Evolutionary conservation across 2,113 vertebrate species (phyloP), one percentile per base, ranked within the genome.

Genomic region (Mastomys coucha): DNA sequence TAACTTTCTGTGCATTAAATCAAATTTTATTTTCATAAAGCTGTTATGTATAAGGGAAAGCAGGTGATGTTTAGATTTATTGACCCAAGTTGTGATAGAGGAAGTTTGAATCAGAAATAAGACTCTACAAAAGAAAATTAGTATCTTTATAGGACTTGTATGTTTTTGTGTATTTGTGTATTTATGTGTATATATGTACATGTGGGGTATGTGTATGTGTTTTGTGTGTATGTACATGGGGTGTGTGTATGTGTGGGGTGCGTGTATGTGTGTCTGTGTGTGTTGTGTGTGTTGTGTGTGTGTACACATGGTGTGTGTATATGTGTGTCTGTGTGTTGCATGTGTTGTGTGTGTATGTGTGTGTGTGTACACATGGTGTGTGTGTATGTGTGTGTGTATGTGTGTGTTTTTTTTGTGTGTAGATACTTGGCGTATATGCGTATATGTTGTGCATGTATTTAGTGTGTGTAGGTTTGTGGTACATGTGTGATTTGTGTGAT

Each of bases 11-110:
- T 95, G 56, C 91, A 73, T 14, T 60, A 60, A 39, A 14, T 60
- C 2, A n/a, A 60, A 7, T 84, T 69, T 80, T 63, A 42, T 63
- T 91, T 90, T 88, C 72, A 60, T 49, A 95, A 94, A 82, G 89
- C 72, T 75, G n/a, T 14, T 60, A 87, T n/a, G 45, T 73, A 9
- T 42, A 39, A 94, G 53, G 51, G 82, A 19, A 91, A 51, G 28
- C 36, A 95, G 31, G 11, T 42, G 3, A 89, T 39, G 39, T 13
- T 97, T 94, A 42, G 45, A 56, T 80, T 75, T 81, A 70, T 19
- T 96, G 28, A 14, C 17, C n/a, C 28, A 90, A 26, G 81, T n/a
- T 85, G 36, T 76, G 17, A 65, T 45, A 82, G 7, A 45, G 24
- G 60, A 85, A 28, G 13, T 94, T 33, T 65, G 22, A 26, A 20